Evolutionary conservation across 1,140 invertebrate genomes (phyloP), one percentile per base, ranked within the genome.

Genomic region (Tetramorium simillimum): DNA sequence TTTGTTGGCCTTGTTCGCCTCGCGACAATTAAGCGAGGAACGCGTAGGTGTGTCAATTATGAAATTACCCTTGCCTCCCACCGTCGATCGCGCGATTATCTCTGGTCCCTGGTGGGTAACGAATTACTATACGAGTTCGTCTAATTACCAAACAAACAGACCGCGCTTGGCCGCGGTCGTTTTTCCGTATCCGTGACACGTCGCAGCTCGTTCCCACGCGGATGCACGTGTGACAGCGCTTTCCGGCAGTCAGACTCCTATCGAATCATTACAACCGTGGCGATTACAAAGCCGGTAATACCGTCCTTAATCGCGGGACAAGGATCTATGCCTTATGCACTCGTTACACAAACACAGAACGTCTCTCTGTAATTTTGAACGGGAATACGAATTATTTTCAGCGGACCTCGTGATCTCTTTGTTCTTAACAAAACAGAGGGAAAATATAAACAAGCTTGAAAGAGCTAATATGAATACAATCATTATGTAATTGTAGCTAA

Each of bases 11-110:
- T 82, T 82, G 67, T 21, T 21, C n/a, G 33, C 40, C 43, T 46
- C 53, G 40, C 28, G 14, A 88, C 89, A 94, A 94, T 94, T 93
- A 94, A 88, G 90, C 92, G 85, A 93, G 73, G 51, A 70, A 58
- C 85, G 90, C 91, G 92, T 94, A 89, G 93, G 93, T 75, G 87
- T 78, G 85, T 51, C 92, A 94, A 94, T 94, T 94, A 94, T 91
- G 89, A 94, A 93, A 93, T 94, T 92, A 93, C 85, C 81, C 91
- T 92, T 90, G 87, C 91, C 69, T 12, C 40, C 18, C 93, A 92
- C 90, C 91, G 77, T 88, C 72, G 89, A 33, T 37, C 70, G 67
- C 81, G 67, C 87, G 89, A 92, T 93, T 92, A 92, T 85, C 76
- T 69, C 33, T 53, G 16, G 28, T 40, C 72, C 73, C 46, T 21